These are phyloP conservation scores for Macropus fuliginosus DNA, from an alignment of 2,797 vertebrate genomes.

Conservation along the genomic window DNA sequence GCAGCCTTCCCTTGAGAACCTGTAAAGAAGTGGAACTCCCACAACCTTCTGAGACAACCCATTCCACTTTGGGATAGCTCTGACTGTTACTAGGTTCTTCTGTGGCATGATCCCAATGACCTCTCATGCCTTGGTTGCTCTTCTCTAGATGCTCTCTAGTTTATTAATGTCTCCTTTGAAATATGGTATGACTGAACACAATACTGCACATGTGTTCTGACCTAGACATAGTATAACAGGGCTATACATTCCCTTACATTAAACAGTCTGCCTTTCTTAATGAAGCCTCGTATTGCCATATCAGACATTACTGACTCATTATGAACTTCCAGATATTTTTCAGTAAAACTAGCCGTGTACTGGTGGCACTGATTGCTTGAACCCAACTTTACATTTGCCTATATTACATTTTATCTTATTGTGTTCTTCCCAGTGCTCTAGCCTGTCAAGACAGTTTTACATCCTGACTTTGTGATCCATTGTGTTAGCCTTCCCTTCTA, in stretches of 20 bases:
- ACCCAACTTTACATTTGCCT: not conserved
- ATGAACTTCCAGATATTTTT: not conserved
- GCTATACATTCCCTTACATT: not conserved
- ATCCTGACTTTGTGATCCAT: not conserved
- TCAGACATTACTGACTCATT: not conserved
- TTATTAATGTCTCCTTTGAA: not conserved
- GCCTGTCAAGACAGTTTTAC: not conserved
- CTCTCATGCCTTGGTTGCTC: not conserved
- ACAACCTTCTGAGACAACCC: not conserved
- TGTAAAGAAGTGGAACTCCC: not conserved
- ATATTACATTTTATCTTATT: not conserved
- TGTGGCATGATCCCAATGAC: not conserved
- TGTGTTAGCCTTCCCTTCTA: not conserved
- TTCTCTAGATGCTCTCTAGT: not conserved
- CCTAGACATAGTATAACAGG: not conserved
- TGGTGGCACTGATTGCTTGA: not conserved
- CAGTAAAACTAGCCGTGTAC: not conserved
- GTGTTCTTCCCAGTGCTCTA: not conserved
- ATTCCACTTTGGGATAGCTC: not conserved
- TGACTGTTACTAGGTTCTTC: not conserved
- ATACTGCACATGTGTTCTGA: not conserved
- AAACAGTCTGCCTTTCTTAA: not conserved
- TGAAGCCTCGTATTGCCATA: not conserved
- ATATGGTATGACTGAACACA: not conserved
- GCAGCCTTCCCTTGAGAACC: not conserved